Base-by-base conservation (phyloP, 2,797 vertebrate species). In the Paramormyrops hopkinsi region DNA sequence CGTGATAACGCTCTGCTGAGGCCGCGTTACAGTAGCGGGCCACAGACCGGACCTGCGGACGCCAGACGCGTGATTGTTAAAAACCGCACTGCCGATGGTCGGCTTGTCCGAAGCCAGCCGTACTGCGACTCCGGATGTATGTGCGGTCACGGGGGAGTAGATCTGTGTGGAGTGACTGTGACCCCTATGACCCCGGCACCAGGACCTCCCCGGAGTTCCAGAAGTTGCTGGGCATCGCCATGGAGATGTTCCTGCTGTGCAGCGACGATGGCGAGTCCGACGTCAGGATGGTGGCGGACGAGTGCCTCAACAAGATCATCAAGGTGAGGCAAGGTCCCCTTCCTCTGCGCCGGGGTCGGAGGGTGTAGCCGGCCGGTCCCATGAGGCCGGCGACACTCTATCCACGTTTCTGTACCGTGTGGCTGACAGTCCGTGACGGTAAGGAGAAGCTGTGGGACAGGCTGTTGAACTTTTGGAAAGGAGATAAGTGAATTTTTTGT, bases 271-370 rank as follows among this genome's bases (percentile, higher is more conserved):
- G 96, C 0, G 98, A 99, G 93, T 98, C 99, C 0, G 99, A 99
- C 76, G 99, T 99, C 91, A 95, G 98, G 88, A 99, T 99, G 99
- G 98, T 99, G 91, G 98, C 98, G 4, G 99, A 99, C 22, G 98
- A 99, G 94, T 99, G 98, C 95, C 97, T 99, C 92, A 99, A 99
- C 95, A 99, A 98, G 97, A 98, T 99, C 91, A 99, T 99, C 90
- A 99, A 99, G 96, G 99, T 99, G 95, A 96, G 97, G 2, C 19
- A 1, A 4, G 11, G 0, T 86, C 44, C 4, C 19, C 44, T 56
- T 29, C 48, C 7, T 76, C n/a, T 12, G 29, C 11, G 1, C 14
- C 69, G 3, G 69, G 5, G 29, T 41, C 1, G 33, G 12, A 12
- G 29, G 33, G 33, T 41, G 12, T 37, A 2, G 12, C 29, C 12